Evolutionary conservation across 2,113 vertebrate genomes (phyloP).

Genomic region (Xiphophorus couchianus): DNA sequence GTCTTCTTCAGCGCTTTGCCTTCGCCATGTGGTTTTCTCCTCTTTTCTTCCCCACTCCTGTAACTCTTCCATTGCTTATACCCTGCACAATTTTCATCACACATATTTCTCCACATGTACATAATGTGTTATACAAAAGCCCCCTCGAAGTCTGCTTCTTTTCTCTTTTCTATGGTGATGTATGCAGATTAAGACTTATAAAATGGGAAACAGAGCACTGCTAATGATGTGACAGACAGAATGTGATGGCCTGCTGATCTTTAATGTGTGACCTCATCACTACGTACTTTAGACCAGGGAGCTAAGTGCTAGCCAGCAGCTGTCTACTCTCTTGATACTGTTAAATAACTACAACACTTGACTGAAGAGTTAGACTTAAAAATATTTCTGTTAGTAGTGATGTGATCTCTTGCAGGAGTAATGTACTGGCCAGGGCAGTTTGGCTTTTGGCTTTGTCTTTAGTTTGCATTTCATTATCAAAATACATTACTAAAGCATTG

Average conservation of each 20-base stretch:
- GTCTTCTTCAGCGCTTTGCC: conserved; percentile 44
- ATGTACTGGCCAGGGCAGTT: conserved; percentile 31
- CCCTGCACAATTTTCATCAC: conserved; percentile 39
- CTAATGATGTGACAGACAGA: conserved; percentile 67
- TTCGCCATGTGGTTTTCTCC: conserved; percentile 30
- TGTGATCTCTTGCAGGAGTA: conserved; percentile 20
- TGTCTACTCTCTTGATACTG: conserved; percentile 52
- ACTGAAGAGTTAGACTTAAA: conserved; percentile 16
- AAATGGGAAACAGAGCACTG: conserved; percentile 49
- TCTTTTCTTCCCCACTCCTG: conserved; percentile 6
- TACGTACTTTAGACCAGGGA: conserved; percentile 39
- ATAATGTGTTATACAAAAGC: conserved; percentile 45
- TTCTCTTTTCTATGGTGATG: conserved; percentile 53
- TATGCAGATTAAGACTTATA: conserved; percentile 61
- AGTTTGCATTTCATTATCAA: conserved; percentile 55
- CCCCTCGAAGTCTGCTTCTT: conserved; percentile 28
- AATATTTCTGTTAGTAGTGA: not conserved
- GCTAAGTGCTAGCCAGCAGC: conserved; percentile 35
- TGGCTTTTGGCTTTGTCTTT: conserved; percentile 35
- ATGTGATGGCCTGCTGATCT: conserved; percentile 70
- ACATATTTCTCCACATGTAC: conserved; percentile 43
- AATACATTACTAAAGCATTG: conserved; percentile 37
- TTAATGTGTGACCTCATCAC: conserved; percentile 72
- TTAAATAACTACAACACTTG: conserved; percentile 55
- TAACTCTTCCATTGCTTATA: not conserved